A percentile compares a stretch with the other conserved stretches of the same genome.
Conservation (phyloP, 2,888 invertebrate genomes). For the Drosophila diplacantha region DNA sequence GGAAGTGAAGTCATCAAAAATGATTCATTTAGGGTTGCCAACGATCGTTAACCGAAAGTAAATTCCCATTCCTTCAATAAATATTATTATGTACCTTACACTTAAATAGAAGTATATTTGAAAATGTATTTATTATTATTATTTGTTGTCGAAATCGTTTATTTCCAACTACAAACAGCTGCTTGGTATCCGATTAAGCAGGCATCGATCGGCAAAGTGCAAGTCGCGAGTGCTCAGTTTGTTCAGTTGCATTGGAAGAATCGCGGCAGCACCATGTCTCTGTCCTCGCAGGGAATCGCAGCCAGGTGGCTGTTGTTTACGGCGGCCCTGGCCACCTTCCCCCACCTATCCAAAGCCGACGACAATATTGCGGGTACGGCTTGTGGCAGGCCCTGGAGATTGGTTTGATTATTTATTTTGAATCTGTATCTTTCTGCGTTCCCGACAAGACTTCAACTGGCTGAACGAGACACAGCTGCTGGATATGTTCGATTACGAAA, state of each 20-base stretch:
- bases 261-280: slow-evolving; percentile 19
- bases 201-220: not conserved
- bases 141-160: not conserved
- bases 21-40: not conserved
- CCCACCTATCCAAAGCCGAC: slow-evolving; percentile 2
- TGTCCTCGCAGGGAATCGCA: not conserved
- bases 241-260: slow-evolving; percentile 23
- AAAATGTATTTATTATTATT: not conserved
- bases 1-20: not conserved
- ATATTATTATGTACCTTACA: not conserved
- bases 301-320: slow-evolving; percentile 27
- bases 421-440: slow-evolving; percentile 1
- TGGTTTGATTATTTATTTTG: slow-evolving; percentile 1
- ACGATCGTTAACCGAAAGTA: not conserved
- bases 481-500: slow-evolving; percentile 17
- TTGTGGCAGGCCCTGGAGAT: too few relatives aligned
- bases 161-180: slow-evolving; percentile 5
- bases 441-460: slow-evolving; percentile 28
- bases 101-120: not conserved
- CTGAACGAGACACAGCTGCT: slow-evolving; percentile 43
- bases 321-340: not conserved
- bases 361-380: slow-evolving; percentile 32
- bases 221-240: not conserved
- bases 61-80: too few relatives aligned
- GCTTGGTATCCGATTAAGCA: slow-evolving; percentile 1